phyloP scores from a whole-genome alignment of 2,113 vertebrate species.

The Theristicus caerulescens region DNA sequence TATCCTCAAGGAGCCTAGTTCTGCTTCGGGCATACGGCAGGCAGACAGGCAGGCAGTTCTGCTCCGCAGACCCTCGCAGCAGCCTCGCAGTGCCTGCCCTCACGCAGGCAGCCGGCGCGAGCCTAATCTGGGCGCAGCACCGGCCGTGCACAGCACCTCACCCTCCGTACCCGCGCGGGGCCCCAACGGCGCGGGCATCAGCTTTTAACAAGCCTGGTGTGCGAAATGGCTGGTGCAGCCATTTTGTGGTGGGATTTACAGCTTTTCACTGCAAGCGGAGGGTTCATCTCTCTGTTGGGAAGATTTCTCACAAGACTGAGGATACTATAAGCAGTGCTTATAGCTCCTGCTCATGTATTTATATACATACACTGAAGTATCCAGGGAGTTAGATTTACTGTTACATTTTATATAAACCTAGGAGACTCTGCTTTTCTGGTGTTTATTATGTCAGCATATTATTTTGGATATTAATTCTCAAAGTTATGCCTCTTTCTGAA shows the following conservation, averaged over 20 bases:
- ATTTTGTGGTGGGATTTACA: constrained; percentile 7
- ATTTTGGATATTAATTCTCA: not conserved
- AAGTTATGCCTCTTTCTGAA: not conserved
- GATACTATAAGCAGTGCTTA: not conserved
- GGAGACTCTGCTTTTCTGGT: not conserved
- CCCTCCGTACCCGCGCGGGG: rapidly evolving
- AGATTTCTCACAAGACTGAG: not conserved
- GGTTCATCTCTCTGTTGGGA: not conserved
- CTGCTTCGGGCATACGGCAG: not conserved
- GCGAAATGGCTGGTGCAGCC: not conserved
- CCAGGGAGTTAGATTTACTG: not conserved
- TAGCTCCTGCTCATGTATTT: not conserved
- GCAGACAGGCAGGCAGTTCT: not conserved
- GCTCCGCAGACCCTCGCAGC: not conserved
- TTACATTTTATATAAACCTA: not conserved
- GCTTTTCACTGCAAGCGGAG: not conserved
- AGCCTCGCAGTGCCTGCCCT: rapidly evolving
- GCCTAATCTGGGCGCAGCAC: not conserved
- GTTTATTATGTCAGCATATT: not conserved
- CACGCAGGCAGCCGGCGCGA: not conserved
- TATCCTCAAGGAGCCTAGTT: not conserved
- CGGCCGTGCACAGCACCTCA: not conserved
- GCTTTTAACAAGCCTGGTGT: rapidly evolving
- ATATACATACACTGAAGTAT: not conserved
- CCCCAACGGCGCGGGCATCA: rapidly evolving